A percentile compares a stretch with the other conserved stretches of the same genome.
Evolutionary conservation across 1,140 invertebrate genomes (phyloP).

Genomic region (Cherax quadricarinatus): DNA sequence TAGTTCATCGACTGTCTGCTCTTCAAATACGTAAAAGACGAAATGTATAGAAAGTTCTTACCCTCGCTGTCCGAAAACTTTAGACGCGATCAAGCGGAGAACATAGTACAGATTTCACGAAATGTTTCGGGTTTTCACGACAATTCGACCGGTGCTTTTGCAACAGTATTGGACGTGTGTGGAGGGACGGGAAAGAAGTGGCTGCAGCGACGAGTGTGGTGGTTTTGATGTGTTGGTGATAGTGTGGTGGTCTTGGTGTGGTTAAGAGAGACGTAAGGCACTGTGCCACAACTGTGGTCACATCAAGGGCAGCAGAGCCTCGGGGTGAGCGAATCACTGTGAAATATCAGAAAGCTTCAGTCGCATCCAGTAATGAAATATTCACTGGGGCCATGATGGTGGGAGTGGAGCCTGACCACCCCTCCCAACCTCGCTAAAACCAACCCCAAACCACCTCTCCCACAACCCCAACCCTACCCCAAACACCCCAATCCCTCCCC

Average conservation of each 20-base stretch:
- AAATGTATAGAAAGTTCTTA: constrained; percentile 30
- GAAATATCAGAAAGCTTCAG: constrained; percentile 45
- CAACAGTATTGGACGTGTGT: no score
- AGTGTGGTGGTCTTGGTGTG: no score
- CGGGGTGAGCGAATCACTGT: neutral
- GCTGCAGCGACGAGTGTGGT: no score
- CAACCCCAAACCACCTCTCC: neutral
- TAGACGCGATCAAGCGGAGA: constrained; percentile 45
- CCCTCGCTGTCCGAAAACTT: constrained; percentile 28
- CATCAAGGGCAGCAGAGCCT: neutral
- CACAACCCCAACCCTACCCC: neutral
- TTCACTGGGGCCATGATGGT: constrained; percentile 53
- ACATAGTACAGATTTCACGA: constrained; percentile 36
- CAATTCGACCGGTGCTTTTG: neutral
- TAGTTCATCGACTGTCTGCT: constrained; percentile 1
- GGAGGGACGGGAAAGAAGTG: no score
- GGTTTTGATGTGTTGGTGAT: no score
- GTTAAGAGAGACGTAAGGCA: no score
- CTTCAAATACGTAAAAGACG: neutral
- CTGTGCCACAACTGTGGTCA: no score
- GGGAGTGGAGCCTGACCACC: constrained; percentile 1
- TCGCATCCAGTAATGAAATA: constrained; percentile 52
- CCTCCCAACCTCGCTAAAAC: neutral
- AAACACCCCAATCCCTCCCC: neutral
- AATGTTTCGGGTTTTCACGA: constrained; percentile 32